Conservation (phyloP, 1,140 invertebrate species). For the Melanaphis sacchari region DNA sequence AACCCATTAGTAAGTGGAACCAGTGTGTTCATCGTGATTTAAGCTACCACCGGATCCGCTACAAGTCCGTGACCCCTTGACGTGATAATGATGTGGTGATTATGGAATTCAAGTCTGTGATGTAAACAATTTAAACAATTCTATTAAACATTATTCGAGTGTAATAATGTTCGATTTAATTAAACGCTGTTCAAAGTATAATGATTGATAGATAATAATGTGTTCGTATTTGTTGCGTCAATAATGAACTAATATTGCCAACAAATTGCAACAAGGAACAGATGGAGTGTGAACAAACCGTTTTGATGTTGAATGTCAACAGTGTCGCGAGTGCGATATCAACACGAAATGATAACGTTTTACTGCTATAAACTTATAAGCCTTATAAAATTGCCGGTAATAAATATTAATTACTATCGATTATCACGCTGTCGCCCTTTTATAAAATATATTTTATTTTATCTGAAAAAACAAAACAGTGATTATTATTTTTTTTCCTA, state of each 20-base stretch:
- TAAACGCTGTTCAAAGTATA: neutral
- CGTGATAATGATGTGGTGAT: neutral
- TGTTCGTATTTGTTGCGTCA: neutral
- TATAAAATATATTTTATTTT: neutral
- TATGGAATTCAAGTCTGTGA: neutral
- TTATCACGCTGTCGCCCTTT: neutral
- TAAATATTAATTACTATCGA: neutral
- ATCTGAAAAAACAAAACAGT: neutral
- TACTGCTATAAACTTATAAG: neutral
- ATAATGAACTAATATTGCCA: neutral
- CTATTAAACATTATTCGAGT: neutral
- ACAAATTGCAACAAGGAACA: neutral
- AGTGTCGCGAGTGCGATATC: neutral
- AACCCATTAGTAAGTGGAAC: too few relatives aligned
- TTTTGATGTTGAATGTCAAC: too few relatives aligned
- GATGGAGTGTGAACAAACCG: neutral
- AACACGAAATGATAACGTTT: neutral
- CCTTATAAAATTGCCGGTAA: neutral
- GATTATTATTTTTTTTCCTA: neutral
- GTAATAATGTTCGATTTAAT: neutral
- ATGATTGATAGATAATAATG: neutral
- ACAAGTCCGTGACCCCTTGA: neutral
- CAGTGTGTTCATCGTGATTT: neutral
- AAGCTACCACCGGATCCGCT: neutral
- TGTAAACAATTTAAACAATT: neutral